These are phyloP conservation scores for Acanthurus tractus DNA, from an alignment of 2,797 vertebrate species.

Conservation along the genomic window DNA sequence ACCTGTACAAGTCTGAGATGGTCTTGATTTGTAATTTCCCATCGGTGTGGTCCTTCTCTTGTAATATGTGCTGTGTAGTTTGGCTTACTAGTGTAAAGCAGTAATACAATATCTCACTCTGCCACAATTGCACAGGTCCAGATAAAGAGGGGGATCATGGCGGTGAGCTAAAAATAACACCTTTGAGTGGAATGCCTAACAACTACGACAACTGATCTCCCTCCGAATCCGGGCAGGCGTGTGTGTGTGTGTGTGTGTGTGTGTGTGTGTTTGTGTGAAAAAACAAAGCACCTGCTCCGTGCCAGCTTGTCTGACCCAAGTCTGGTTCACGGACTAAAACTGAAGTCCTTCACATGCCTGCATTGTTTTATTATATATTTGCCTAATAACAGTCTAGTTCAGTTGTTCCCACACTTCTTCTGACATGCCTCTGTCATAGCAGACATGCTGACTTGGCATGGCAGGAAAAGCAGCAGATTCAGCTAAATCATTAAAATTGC, in stretches of 20 bases:
- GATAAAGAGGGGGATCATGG: conserved; percentile 86
- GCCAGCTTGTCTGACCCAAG: not conserved
- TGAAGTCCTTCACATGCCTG: not conserved
- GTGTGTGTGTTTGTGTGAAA: not conserved
- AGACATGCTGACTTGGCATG: not conserved
- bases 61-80: conserved; percentile 63
- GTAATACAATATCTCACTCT: conserved; percentile 78
- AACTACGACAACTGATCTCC: conserved; percentile 86
- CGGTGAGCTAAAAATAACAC: conserved; percentile 93
- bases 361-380: not conserved
- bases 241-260: conserved; percentile 21
- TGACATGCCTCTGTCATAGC: not conserved
- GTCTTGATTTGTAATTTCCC: conserved; percentile 99
- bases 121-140: conserved; percentile 79
- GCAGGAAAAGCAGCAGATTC: not conserved
- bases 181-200: conserved; percentile 88
- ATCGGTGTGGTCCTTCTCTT: conserved; percentile 81
- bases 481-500: not conserved
- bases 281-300: conserved; percentile 24
- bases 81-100: conserved; percentile 67
- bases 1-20: conserved; percentile 97
- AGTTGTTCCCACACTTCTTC: not conserved
- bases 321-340: not conserved
- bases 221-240: conserved; percentile 37
- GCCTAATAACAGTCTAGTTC: not conserved